Percentiles rank a stretch among this genome's conserved stretches.
Conservation (phyloP, 2,888 invertebrate species). For the Conomelus anceps region DNA sequence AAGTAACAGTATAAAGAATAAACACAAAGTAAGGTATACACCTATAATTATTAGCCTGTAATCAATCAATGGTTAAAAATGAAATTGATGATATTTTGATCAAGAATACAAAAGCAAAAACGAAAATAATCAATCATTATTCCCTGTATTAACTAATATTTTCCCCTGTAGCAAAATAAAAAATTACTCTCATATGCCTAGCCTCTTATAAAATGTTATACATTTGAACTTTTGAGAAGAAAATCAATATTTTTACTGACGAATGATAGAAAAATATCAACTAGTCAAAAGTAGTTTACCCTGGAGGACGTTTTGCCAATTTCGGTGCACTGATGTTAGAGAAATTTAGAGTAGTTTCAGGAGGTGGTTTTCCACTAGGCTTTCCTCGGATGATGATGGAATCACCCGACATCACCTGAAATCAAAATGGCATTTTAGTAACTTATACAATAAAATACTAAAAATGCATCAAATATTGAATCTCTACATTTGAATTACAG, state of each 20-base stretch:
- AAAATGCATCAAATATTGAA: background rate
- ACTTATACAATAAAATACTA: background rate
- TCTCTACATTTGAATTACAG: background rate
- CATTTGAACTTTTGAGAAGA: too few species aligned
- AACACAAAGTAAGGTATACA: too few species aligned
- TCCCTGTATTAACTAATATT: too few species aligned
- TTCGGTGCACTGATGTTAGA: conserved; percentile 90
- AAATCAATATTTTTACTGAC: background rate
- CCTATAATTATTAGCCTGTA: too few species aligned
- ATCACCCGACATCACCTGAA: conserved; percentile 91
- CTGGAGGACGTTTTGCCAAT: conserved; percentile 63
- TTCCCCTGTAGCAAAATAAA: too few species aligned
- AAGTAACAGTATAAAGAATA: too few species aligned
- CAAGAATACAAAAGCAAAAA: too few species aligned
- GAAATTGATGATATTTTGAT: too few species aligned
- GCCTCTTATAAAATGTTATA: too few species aligned
- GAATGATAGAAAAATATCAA: conserved; percentile 30
- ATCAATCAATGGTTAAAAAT: too few species aligned
- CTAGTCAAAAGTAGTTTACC: conserved; percentile 20
- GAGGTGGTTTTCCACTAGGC: conserved; percentile 78
- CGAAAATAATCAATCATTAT: too few species aligned
- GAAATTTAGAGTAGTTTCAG: conserved; percentile 84
- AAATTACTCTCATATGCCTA: too few species aligned
- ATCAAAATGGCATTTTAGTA: background rate
- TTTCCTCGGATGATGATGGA: conserved; percentile 84